Evolutionary conservation across 2,888 invertebrate genomes (phyloP), one percentile per base, ranked within the genome.

Genomic region (Temnothorax rugatulus): DNA sequence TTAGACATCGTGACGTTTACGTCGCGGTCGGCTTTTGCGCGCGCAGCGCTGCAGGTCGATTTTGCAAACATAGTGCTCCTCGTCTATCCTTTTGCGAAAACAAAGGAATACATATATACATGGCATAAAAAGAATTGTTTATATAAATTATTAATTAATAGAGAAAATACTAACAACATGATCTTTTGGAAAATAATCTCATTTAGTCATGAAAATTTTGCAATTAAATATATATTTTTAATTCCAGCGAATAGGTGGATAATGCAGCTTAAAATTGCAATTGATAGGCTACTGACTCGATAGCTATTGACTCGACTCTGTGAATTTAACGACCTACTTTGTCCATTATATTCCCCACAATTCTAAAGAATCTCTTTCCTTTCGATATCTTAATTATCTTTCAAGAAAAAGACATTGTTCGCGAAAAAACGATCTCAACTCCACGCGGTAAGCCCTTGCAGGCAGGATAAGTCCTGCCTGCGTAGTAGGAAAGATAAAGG

Each of bases 1-100:
- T 92, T 92, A 92, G 89, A 88, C 85, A 83, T 82, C 84, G 83
- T 86, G 92, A 91, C 92, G 88, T 92, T 92, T 90, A 92, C 89
- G 89, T 85, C 86, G 91, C 84, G 91, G 88, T 84, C 66, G 76
- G 77, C 77, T 69, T 82, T 84, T 82, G 76, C 89, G 83, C 87
- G 84, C 81, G 63, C 75, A n/a, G n/a, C 68, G 75, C 47, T 29
- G 54, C 71, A 38, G 47, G 47, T 47, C 79, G 59, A 34, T 61
- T 81, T 71, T 71, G 71, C 59, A 81, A 81, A 81, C 54, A 81
- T 9, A 29, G 9, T 21, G 18, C n/a, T 59, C 18, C 2, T 61
- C 59, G 18, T 50, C 25, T 21, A 44, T 47, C 18, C 47, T 79
- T 71, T 47, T 38, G 79, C 59, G 38, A 81, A 61, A 71, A 71